Percentiles rank a stretch among this genome's conserved stretches.
These are phyloP conservation scores for Oenanthe oenanthe DNA, from an alignment of 2,113 vertebrate genomes.

Conservation along the genomic window DNA sequence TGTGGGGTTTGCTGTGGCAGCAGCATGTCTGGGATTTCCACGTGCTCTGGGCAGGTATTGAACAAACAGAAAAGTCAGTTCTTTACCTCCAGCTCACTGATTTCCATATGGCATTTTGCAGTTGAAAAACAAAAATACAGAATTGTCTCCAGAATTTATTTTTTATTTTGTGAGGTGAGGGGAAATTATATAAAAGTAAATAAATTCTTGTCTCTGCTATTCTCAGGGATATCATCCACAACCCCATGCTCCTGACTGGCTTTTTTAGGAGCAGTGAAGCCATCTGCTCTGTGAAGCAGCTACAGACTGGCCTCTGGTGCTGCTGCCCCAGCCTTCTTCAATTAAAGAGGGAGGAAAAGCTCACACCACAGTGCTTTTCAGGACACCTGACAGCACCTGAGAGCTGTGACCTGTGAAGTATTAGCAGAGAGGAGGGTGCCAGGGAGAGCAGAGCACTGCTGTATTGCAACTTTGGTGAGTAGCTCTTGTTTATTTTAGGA, in stretches of 20 bases:
- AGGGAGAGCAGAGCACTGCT: background rate
- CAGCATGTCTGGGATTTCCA: background rate
- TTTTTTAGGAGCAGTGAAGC: background rate
- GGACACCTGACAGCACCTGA: rapidly evolving
- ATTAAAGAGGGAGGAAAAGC: background rate
- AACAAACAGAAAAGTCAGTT: background rate
- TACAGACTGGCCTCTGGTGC: background rate
- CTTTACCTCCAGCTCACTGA: background rate
- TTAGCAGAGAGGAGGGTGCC: rapidly evolving
- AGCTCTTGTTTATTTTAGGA: background rate
- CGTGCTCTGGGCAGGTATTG: rapidly evolving
- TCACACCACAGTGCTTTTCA: background rate
- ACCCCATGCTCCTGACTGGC: background rate
- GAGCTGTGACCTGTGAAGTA: rapidly evolving
- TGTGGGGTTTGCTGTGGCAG: background rate
- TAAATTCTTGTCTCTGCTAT: background rate
- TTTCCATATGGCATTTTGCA: background rate
- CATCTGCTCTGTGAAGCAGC: background rate
- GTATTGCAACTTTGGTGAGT: background rate
- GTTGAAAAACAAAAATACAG: background rate
- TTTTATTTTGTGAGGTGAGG: background rate
- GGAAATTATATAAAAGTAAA: background rate
- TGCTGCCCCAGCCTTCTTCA: background rate
- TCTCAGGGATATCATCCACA: background rate
- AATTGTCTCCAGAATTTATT: background rate